Evolutionary conservation across 35 echinoderm and acorn worm species (phyloP).

Genomic region (Ophioderma brevispina): DNA sequence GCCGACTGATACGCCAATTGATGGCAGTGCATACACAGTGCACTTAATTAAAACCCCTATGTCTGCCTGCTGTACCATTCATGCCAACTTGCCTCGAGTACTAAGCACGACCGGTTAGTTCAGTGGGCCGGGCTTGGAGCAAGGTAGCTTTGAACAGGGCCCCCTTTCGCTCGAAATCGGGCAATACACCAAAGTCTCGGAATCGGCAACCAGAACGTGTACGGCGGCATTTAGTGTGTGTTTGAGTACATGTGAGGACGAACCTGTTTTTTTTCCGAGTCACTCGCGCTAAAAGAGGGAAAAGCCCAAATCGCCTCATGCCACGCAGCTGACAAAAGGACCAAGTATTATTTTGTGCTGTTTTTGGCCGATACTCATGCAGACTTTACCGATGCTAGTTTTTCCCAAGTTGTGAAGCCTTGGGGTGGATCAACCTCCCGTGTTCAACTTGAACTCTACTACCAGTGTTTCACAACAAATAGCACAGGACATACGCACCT

Average conservation of each 20-base stretch:
- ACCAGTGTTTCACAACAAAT: background rate
- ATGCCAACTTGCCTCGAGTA: background rate
- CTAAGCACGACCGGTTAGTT: background rate
- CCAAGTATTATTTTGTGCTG: background rate
- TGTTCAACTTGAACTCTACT: background rate
- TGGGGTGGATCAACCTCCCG: background rate
- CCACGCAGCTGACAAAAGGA: background rate
- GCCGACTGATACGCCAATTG: background rate
- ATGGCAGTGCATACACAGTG: background rate
- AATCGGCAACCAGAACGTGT: background rate
- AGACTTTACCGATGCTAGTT: background rate
- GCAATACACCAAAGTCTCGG: background rate
- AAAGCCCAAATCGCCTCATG: conserved; percentile 5
- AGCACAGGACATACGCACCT: background rate
- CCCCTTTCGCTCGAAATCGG: conserved; percentile 11
- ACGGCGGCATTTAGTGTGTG: background rate
- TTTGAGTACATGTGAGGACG: background rate
- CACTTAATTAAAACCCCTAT: background rate
- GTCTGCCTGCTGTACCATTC: background rate
- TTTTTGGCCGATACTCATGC: background rate
- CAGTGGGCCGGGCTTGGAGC: background rate
- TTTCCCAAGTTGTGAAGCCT: background rate
- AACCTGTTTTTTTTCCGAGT: background rate
- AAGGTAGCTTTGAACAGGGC: background rate
- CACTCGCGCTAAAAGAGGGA: background rate